These are phyloP conservation scores for Elegia similella DNA, from an alignment of 2,888 invertebrate genomes.

Conservation along the genomic window DNA sequence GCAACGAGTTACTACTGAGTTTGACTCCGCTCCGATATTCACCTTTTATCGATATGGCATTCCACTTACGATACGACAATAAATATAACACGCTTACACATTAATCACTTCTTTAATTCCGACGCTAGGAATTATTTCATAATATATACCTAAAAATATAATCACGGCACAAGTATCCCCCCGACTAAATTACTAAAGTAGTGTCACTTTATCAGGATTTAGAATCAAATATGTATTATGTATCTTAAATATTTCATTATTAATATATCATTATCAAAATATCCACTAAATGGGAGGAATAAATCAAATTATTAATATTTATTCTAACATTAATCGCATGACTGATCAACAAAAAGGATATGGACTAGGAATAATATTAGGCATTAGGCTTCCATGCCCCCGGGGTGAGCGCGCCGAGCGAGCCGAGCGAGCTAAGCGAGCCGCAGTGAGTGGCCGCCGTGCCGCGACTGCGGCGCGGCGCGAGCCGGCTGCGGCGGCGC, in stretches of 20 bases:
- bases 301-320: slow-evolving; percentile 82
- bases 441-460: too few relatives aligned
- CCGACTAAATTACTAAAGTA: slow-evolving; percentile 82
- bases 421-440: slow-evolving; percentile 34
- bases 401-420: slow-evolving; percentile 43
- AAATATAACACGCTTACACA: slow-evolving; percentile 82
- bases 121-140: slow-evolving; percentile 82
- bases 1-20: slow-evolving; percentile 73
- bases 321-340: slow-evolving; percentile 81
- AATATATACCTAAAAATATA: slow-evolving; percentile 83
- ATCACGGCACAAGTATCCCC: slow-evolving; percentile 83
- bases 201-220: slow-evolving; percentile 82
- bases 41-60: slow-evolving; percentile 82
- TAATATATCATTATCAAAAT: slow-evolving; percentile 83
- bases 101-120: slow-evolving; percentile 82
- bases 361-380: slow-evolving; percentile 82
- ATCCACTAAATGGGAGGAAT: slow-evolving; percentile 83
- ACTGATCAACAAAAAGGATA: slow-evolving; percentile 82
- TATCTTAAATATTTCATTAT: slow-evolving; percentile 82
- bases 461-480: slow-evolving; percentile 20
- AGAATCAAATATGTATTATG: slow-evolving; percentile 83
- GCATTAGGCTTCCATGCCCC: slow-evolving; percentile 74
- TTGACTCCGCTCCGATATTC: slow-evolving; percentile 79
- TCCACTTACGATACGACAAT: slow-evolving; percentile 81
- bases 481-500: slow-evolving; percentile 27